phyloP scores from a whole-genome alignment of 2,888 invertebrate species.

The Cephus pulcher region DNA sequence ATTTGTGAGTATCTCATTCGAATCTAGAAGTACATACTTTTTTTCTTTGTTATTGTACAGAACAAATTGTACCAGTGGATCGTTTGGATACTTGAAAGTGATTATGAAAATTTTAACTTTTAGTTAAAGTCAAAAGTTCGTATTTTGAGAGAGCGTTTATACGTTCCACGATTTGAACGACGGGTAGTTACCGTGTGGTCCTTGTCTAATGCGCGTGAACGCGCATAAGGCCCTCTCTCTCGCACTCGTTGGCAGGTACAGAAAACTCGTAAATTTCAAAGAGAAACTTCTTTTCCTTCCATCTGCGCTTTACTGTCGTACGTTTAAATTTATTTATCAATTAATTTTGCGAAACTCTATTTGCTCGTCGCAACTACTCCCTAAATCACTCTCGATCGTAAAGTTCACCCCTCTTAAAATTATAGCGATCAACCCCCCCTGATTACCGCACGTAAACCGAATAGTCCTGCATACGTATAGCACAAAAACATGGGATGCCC shows the following conservation, averaged over 20 bases:
- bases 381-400: not conserved
- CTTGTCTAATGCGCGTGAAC: too few species aligned
- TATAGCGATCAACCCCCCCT: not conserved
- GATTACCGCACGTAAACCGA: not conserved
- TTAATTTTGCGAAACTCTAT: not conserved
- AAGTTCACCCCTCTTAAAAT: not conserved
- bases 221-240: too few species aligned
- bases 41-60: too few species aligned
- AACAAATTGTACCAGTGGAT: too few species aligned
- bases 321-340: not conserved
- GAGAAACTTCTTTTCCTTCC: not conserved
- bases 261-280: not conserved
- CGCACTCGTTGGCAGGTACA: too few species aligned
- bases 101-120: too few species aligned
- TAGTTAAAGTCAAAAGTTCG: too few species aligned
- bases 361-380: not conserved
- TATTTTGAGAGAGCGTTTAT: too few species aligned
- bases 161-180: too few species aligned
- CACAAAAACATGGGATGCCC: constrained; percentile 18
- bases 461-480: not conserved
- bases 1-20: not conserved
- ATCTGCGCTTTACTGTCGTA: not conserved
- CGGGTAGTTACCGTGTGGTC: too few species aligned
- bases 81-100: too few species aligned
- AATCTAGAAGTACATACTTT: too few species aligned